Base-by-base conservation (phyloP, 2,888 invertebrate species). In the Eurois occulta region DNA sequence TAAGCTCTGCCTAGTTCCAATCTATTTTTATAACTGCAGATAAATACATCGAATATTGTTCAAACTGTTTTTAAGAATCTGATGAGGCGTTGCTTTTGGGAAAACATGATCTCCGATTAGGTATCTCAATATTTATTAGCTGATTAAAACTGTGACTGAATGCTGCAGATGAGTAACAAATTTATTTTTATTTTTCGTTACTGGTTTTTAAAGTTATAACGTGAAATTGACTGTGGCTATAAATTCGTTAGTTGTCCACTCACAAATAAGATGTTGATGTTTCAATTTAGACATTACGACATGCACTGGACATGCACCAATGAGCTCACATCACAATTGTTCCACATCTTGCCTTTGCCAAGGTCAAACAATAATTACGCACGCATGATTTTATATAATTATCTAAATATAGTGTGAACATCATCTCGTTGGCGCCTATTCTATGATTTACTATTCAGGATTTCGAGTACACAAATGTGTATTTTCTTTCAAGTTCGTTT, bases 321-420 rank as follows among this genome's bases (percentile, higher is more conserved):
- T 88, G 91, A 89, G 90, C 87, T 89, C 80, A 74, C 87, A 87
- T 88, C 87, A 86, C 87, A 89, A 90, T 89, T 91, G 91, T 92
- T 91, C 90, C 89, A 91, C 88, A 90, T 90, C 90, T 90, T 91
- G 91, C 87, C 88, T 90, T 86, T 90, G 89, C 86, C 92, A 93
- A 93, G 93, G 93, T 91, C 91, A 91, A 87, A 86, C 72, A 88
- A 80, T 88, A 89, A 90, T 90, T 89, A 90, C 87, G 85, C 76
- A 84, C 82, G 83, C 86, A 80, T 87, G 83, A 86, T 87, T 89
- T 86, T 89, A 85, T 86, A 86, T 85, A 88, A 89, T 89, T 86
- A 87, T 89, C 89, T 89, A 89, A 89, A 89, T 88, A 88, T 89
- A 88, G 70, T 76, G 68, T 72, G 58, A 77, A 77, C 87, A 87